Conservation (phyloP, 2,113 vertebrate species). For the Sinocyclocheilus rhinocerous region DNA sequence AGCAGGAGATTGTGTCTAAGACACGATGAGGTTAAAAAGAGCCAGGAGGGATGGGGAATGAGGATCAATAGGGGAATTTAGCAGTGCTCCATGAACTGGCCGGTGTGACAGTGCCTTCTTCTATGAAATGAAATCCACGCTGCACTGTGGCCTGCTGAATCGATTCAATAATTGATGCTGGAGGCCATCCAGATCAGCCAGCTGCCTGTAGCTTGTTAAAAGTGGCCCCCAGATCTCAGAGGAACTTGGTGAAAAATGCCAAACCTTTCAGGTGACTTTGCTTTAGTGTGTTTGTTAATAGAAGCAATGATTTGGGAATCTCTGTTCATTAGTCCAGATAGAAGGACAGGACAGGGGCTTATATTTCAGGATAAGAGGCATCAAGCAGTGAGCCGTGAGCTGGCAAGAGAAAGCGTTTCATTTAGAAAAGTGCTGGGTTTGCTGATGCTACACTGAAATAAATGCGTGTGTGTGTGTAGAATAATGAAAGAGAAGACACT, state of each 20-base stretch:
- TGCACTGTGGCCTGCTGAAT: background rate
- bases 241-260: background rate
- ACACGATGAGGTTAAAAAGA: background rate
- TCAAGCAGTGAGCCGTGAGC: slow-evolving; percentile 43
- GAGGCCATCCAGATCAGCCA: slow-evolving; percentile 46
- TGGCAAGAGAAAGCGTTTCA: slow-evolving; percentile 63
- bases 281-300: background rate
- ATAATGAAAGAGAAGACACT: background rate
- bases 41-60: background rate
- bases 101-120: slow-evolving; percentile 60
- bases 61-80: slow-evolving; percentile 4
- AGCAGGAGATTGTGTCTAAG: background rate
- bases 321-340: background rate
- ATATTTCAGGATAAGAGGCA: background rate
- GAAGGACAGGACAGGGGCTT: background rate
- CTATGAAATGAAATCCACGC: slow-evolving; percentile 61
- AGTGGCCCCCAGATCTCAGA: slow-evolving; percentile 2
- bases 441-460: slow-evolving; percentile 59
- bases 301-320: background rate
- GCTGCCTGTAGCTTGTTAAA: background rate
- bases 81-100: background rate
- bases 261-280: background rate
- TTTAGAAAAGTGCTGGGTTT: slow-evolving; percentile 62
- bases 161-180: slow-evolving; percentile 44
- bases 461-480: background rate